These are phyloP conservation scores for Xiphorhynchus elegans DNA, from an alignment of 2,113 vertebrate species.

Conservation along the genomic window DNA sequence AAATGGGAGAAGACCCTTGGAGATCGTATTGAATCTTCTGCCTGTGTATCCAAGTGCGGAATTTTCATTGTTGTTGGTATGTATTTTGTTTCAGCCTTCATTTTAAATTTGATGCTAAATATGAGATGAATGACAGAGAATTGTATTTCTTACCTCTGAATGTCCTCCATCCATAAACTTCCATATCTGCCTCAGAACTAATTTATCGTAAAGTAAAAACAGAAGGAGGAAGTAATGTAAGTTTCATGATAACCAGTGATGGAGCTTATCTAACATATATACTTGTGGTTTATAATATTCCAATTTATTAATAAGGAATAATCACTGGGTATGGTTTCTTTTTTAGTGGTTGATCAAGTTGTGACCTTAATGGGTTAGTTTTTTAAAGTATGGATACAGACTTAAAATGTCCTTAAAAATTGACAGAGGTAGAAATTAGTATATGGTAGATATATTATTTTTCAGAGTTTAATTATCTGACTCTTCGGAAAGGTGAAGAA, in stretches of 20 bases:
- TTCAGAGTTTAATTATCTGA: not conserved
- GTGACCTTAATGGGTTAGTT: not conserved
- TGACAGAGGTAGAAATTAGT: not conserved
- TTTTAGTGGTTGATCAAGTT: not conserved
- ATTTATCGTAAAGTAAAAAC: not conserved
- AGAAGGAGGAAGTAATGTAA: not conserved
- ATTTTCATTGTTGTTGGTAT: conserved; percentile 85
- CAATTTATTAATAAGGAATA: not conserved
- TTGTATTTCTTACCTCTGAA: not conserved
- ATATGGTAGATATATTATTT: not conserved
- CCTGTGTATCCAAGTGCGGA: conserved; percentile 87
- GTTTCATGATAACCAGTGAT: not conserved
- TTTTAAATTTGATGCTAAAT: not conserved
- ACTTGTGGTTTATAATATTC: not conserved
- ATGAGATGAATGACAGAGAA: not conserved
- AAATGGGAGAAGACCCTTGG: conserved; percentile 89
- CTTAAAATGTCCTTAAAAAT: not conserved
- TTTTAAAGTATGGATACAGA: not conserved
- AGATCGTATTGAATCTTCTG: conserved; percentile 91
- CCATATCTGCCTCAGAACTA: not conserved
- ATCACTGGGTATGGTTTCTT: not conserved
- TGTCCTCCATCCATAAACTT: not conserved
- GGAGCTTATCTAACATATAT: not conserved
- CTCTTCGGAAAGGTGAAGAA: not conserved
- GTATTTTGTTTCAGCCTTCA: conserved; percentile 40